Evolutionary conservation across 2,113 vertebrate genomes (phyloP).

Genomic region (Emydocephalus ijimae): DNA sequence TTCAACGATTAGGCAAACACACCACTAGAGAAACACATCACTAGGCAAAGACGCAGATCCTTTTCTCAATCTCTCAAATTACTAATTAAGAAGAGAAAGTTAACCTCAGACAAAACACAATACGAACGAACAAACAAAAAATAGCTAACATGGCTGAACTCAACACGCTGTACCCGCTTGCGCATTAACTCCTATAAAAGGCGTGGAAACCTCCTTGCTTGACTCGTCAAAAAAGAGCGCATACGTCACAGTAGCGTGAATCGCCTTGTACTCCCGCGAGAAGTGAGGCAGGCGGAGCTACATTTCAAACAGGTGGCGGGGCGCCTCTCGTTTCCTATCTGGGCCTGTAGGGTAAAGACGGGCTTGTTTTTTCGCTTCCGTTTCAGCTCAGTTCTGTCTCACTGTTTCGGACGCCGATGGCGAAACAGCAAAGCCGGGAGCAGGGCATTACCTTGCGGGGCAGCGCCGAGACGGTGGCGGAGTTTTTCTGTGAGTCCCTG

Average conservation of each 20-base stretch:
- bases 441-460: constrained; percentile 88
- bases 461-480: constrained; percentile 87
- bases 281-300: not conserved
- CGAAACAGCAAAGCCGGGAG: constrained; percentile 64
- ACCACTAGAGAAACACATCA: not conserved
- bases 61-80: not conserved
- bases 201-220: not conserved
- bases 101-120: not conserved
- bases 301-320: not conserved
- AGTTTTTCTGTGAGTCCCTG: constrained; percentile 88
- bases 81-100: not conserved
- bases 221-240: not conserved
- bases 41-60: not conserved
- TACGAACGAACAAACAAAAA: not conserved
- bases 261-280: not conserved
- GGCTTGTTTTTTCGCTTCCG: not conserved
- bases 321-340: not conserved
- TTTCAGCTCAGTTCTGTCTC: too few relatives aligned
- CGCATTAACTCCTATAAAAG: not conserved
- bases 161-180: not conserved
- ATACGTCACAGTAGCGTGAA: not conserved
- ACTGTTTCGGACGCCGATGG: constrained; percentile 45
- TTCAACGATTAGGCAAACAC: not conserved
- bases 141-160: not conserved
- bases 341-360: not conserved